Evolutionary conservation across 2,888 invertebrate species (phyloP).

Genomic region (Amphimallon solstitiale): DNA sequence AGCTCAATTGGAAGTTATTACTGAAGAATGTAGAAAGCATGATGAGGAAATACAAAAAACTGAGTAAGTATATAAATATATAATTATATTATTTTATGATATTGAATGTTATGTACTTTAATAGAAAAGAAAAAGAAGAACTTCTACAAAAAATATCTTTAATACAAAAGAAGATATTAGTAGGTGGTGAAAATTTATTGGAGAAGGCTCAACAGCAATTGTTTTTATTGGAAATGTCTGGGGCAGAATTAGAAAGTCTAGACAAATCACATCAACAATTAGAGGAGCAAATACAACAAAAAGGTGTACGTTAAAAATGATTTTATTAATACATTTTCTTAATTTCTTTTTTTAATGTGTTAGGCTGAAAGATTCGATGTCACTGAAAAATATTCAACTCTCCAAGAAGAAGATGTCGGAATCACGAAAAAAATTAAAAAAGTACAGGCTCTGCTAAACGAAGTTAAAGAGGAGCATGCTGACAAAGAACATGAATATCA

Average conservation of each 20-base stretch:
- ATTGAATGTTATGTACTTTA: conserved; percentile 36
- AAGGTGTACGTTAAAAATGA: conserved; percentile 70
- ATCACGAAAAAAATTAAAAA: conserved; percentile 93
- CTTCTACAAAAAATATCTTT: conserved; percentile 86
- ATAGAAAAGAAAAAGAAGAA: conserved; percentile 79
- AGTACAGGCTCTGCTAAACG: conserved; percentile 86
- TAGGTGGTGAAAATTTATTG: conserved; percentile 97
- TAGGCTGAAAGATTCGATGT: conserved; percentile 90
- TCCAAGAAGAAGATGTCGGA: conserved; percentile 95
- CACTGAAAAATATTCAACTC: conserved; percentile 92
- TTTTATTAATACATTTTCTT: conserved; percentile 26
- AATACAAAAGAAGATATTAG: conserved; percentile 94
- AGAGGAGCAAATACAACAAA: conserved; percentile 84
- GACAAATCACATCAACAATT: conserved; percentile 83
- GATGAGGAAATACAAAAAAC: conserved; percentile 59
- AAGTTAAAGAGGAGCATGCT: conserved; percentile 84
- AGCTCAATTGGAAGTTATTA: conserved; percentile 44
- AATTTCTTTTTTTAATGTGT: conserved; percentile 42
- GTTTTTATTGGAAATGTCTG: conserved; percentile 86
- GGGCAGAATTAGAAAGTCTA: conserved; percentile 81
- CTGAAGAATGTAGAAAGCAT: conserved; percentile 56
- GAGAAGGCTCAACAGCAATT: conserved; percentile 97
- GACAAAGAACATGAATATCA: conserved; percentile 95
- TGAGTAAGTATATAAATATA: conserved; percentile 58
- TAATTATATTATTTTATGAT: no score